These are phyloP conservation scores for Otolemur crassicaudatus DNA, from an alignment of 2,797 vertebrate species.

Conservation along the genomic window DNA sequence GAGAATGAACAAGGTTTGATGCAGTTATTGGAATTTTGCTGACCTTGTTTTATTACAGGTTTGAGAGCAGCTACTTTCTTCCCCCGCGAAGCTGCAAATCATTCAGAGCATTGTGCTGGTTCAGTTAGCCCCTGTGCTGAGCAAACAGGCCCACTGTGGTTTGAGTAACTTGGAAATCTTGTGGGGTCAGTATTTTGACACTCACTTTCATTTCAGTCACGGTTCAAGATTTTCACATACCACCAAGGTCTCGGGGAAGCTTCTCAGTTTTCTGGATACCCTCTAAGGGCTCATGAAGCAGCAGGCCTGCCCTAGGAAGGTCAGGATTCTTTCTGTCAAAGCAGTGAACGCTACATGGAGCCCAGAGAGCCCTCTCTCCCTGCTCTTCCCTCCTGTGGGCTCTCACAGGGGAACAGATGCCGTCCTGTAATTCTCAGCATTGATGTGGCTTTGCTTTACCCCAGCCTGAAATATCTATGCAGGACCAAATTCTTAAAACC, in stretches of 20 bases:
- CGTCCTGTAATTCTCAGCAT: background rate
- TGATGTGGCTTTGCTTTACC: background rate
- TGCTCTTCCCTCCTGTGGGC: background rate
- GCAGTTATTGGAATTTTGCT: conserved; percentile 25
- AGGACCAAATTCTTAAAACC: conserved; percentile 69
- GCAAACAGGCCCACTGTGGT: background rate
- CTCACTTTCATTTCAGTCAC: conserved; percentile 6
- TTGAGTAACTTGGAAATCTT: background rate
- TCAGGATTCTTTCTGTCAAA: conserved; percentile 52
- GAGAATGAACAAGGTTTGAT: background rate
- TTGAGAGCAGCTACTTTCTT: background rate
- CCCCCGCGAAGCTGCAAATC: background rate
- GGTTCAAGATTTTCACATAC: conserved; percentile 65
- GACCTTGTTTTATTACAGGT: conserved; percentile 24
- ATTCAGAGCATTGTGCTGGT: background rate
- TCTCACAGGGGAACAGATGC: conserved; percentile 55
- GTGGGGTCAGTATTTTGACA: background rate
- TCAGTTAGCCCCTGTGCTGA: background rate
- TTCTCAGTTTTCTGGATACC: conserved; percentile 52
- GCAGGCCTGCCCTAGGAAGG: conserved; percentile 46
- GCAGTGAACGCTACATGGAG: background rate
- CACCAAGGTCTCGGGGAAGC: background rate
- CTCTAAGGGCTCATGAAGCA: conserved; percentile 53
- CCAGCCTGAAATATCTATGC: background rate
- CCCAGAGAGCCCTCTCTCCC: background rate